Percentiles rank a stretch among this genome's conserved stretches.
Evolutionary conservation across 2,888 invertebrate genomes (phyloP).

Genomic region (Lithophane leautieri): DNA sequence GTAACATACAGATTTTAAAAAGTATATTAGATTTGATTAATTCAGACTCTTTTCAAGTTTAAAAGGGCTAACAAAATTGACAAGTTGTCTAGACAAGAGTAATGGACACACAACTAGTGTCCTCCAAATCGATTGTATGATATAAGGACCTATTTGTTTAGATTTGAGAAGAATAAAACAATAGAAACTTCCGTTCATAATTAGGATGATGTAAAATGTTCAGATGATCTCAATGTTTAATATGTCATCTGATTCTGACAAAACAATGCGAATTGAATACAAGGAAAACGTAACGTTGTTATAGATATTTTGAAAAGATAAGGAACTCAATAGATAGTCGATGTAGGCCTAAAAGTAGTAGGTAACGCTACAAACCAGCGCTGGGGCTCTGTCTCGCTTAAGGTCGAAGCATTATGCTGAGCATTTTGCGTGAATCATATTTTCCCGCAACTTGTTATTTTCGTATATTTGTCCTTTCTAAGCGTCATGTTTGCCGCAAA

Average conservation of each 20-base stretch:
- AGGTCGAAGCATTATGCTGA: no score
- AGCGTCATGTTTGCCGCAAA: no score
- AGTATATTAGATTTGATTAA: neutral
- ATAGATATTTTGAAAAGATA: neutral
- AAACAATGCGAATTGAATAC: neutral
- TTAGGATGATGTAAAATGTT: neutral
- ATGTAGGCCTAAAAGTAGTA: no score
- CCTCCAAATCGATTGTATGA: neutral
- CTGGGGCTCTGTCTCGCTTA: no score
- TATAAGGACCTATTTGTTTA: neutral
- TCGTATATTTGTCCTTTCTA: no score
- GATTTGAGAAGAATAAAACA: conserved; percentile 8
- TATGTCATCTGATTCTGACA: neutral
- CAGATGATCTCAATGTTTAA: neutral
- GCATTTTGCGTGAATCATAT: no score
- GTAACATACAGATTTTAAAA: neutral
- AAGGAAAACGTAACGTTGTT: neutral
- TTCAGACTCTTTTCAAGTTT: neutral
- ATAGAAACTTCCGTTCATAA: conserved; percentile 2
- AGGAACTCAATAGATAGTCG: no score
- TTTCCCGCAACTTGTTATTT: no score
- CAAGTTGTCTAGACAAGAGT: neutral
- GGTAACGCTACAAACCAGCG: no score
- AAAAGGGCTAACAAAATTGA: neutral
- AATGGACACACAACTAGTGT: neutral